Evolutionary conservation across 2,888 invertebrate genomes (phyloP), one percentile per base, ranked within the genome.

Genomic region (Argyresthia albistria): DNA sequence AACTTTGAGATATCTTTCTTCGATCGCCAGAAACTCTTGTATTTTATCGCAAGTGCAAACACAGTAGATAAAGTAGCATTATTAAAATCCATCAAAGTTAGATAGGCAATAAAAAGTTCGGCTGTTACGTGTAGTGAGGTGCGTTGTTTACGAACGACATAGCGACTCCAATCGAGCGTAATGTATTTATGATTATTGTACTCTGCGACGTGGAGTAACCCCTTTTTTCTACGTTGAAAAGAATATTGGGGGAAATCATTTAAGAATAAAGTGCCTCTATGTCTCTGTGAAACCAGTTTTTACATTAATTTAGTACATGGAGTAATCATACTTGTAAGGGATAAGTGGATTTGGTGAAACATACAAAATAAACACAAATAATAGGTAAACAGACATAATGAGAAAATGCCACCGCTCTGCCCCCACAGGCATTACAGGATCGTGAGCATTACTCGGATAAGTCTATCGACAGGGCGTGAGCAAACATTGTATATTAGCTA

Each of bases 181-280:
- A 87, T 87, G 86, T 87, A 86, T 87, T 86, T 86, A 87, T 86
- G 81, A 87, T 86, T 84, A 86, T 87, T 86, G 84, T 76, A 25
- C 52, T 52, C 43, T 12, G 12, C 10, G 16, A n/a, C 15, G 10
- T 11, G 11, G 14, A 14, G 25, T 46, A 16, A 52, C 52, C 52
- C 52, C 35, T 52, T 46, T n/a, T 46, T n/a, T 8, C 9, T 10
- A 35, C 25, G 8, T 42, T 11, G 16, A 50, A 50, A 48, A 48
- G 16, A 47, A 47, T 12, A 25, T 47, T 12, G 47, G 35, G 35
- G 12, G 45, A 35, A 35, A 47, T 12, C 11, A 25, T 25, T 25
- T 6, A 25, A 6, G 25, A 25, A 25, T 25, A 25, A 25, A 25
- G 25, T 25, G 25, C 6, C 25, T 25, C 25, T 25, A 25, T 25